A percentile compares a stretch with the other conserved stretches of the same genome.
phyloP scores from a whole-genome alignment of 2,888 invertebrate species.

The Zygogramma bicolorata region DNA sequence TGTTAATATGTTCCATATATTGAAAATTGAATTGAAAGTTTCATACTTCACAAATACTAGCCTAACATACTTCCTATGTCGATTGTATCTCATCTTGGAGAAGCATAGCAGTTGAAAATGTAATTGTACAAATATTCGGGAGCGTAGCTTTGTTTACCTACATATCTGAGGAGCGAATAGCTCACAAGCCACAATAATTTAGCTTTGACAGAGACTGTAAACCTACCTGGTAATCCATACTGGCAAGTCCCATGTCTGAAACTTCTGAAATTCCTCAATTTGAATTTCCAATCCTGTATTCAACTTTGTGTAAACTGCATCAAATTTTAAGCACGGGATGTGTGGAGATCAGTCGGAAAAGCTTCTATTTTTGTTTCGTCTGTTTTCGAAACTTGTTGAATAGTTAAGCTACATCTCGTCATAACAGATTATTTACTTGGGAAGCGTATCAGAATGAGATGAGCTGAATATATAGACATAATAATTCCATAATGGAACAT shows the following conservation, averaged over 20 bases:
- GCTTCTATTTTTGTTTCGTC: background rate
- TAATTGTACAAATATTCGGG: background rate
- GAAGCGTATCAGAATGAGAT: background rate
- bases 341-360: background rate
- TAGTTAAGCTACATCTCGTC: slow-evolving; percentile 1
- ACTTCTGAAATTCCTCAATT: slow-evolving; percentile 22
- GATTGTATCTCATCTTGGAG: background rate
- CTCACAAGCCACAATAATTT: slow-evolving; percentile 25
- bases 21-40: too few relatives aligned
- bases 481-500: background rate
- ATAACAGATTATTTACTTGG: background rate
- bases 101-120: background rate
- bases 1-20: too few relatives aligned
- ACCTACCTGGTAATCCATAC: slow-evolving; percentile 17
- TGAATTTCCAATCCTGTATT: slow-evolving; percentile 18
- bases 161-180: slow-evolving; percentile 20
- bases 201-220: slow-evolving; percentile 1
- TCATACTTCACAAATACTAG: too few relatives aligned
- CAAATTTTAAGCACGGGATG: slow-evolving; percentile 18
- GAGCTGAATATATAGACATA: background rate
- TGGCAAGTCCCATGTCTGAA: slow-evolving; percentile 24
- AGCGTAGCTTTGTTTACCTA: too few relatives aligned
- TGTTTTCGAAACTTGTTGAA: slow-evolving; percentile 16
- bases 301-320: slow-evolving; percentile 26
- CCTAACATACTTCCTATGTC: too few relatives aligned